Conservation (phyloP, 2,888 invertebrate genomes). For the Noctua comes region DNA sequence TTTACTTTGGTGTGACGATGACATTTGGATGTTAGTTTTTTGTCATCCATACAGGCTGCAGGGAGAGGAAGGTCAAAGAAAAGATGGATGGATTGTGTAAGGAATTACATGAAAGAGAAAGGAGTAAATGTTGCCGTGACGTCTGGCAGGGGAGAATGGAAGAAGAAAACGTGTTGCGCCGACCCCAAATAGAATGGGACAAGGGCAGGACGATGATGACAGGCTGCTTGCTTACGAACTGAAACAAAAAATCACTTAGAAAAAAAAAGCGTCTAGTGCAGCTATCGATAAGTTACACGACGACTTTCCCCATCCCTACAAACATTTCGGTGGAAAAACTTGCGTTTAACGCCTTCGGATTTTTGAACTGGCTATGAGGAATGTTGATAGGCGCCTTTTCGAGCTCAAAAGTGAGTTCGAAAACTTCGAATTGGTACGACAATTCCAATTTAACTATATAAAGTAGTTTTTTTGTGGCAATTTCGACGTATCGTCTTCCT, state of each 20-base stretch:
- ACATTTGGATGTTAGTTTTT: not conserved
- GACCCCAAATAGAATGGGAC: too few species aligned
- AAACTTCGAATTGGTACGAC: slow-evolving; percentile 58
- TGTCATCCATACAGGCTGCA: not conserved
- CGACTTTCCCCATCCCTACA: slow-evolving; percentile 28
- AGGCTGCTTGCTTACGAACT: not conserved
- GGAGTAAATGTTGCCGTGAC: too few species aligned
- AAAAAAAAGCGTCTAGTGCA: not conserved
- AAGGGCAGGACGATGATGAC: not conserved
- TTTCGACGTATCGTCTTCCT: slow-evolving; percentile 34
- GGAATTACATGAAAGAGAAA: too few species aligned
- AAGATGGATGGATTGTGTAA: too few species aligned
- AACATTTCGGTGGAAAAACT: slow-evolving; percentile 67
- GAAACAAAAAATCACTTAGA: not conserved
- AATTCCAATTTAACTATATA: slow-evolving; percentile 56
- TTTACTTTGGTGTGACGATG: not conserved
- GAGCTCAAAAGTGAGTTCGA: slow-evolving; percentile 54
- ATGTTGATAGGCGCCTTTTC: slow-evolving; percentile 66
- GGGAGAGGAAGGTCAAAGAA: too few species aligned
- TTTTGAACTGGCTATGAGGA: slow-evolving; percentile 66
- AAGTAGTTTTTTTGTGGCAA: slow-evolving; percentile 55
- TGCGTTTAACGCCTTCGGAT: slow-evolving; percentile 68
- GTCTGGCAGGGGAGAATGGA: too few species aligned
- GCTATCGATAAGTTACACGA: slow-evolving; percentile 32
- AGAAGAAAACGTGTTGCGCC: too few species aligned